phyloP scores from a whole-genome alignment of 2,113 vertebrate species.

The Cynocephalus volans region DNA sequence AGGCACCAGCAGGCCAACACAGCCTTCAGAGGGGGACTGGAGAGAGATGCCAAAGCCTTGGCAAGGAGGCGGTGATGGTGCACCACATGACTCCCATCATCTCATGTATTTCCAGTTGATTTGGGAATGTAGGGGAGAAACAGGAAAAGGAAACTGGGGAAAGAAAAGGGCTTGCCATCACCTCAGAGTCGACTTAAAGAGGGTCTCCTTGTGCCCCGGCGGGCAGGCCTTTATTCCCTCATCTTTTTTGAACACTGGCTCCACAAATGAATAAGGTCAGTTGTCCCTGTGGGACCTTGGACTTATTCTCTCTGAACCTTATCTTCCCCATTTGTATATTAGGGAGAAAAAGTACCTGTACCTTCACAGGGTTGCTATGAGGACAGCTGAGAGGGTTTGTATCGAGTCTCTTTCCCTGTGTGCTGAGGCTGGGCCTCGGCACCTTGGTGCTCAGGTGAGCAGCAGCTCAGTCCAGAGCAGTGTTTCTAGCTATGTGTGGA shows the following conservation, averaged over 20 bases:
- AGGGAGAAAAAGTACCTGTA: neutral
- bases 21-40: neutral
- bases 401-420: no score
- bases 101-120: neutral
- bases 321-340: neutral
- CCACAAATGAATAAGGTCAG: neutral
- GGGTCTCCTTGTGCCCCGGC: neutral
- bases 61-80: neutral
- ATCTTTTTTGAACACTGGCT: slow-evolving; percentile 6
- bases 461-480: neutral
- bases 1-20: neutral
- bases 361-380: neutral
- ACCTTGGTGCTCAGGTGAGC: neutral
- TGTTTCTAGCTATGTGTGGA: neutral
- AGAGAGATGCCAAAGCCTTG: neutral
- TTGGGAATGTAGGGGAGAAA: neutral
- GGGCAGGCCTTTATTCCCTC: neutral
- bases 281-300: neutral
- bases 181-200: neutral
- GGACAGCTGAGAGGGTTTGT: neutral
- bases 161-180: neutral
- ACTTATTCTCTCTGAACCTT: slow-evolving; percentile 59
- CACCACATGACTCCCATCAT: neutral
- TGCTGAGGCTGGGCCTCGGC: neutral
- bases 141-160: neutral